These are phyloP conservation scores for Campoplex nolae DNA, from an alignment of 2,888 invertebrate species.

Conservation along the genomic window DNA sequence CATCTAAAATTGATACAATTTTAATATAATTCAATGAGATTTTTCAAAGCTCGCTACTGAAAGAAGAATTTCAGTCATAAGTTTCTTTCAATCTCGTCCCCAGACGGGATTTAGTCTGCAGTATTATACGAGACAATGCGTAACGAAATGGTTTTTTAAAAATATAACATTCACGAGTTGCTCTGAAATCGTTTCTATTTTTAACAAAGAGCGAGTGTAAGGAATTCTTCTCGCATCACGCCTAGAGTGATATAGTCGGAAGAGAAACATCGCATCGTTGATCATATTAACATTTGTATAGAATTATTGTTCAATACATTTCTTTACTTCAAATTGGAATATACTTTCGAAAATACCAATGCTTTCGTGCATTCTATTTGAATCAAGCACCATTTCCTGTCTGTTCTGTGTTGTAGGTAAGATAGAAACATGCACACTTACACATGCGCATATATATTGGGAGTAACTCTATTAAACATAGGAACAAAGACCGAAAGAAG, in stretches of 20 bases:
- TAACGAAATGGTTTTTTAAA: not conserved
- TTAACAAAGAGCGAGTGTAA: not conserved
- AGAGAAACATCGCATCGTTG: too few relatives aligned
- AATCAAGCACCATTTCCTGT: not conserved
- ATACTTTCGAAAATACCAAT: not conserved
- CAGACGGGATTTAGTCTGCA: not conserved
- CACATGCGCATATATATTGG: not conserved
- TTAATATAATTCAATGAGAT: not conserved
- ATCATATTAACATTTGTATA: not conserved
- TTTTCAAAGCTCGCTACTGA: not conserved
- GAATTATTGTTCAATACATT: not conserved
- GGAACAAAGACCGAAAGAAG: slow-evolving; percentile 33
- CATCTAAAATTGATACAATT: not conserved
- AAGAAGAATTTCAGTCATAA: not conserved
- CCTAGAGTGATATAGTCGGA: not conserved
- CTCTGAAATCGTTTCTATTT: not conserved
- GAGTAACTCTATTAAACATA: slow-evolving; percentile 47
- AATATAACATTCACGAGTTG: not conserved
- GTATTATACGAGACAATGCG: slow-evolving; percentile 1
- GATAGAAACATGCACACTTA: not conserved
- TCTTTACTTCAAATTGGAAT: not conserved
- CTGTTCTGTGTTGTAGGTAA: not conserved
- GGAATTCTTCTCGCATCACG: not conserved
- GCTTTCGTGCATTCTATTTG: not conserved
- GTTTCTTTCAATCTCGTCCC: not conserved